Percentiles rank a stretch among this genome's conserved stretches.
Evolutionary conservation across 92 coral and sea anemone species (phyloP).

Genomic region (Epizoanthus rinbou): DNA sequence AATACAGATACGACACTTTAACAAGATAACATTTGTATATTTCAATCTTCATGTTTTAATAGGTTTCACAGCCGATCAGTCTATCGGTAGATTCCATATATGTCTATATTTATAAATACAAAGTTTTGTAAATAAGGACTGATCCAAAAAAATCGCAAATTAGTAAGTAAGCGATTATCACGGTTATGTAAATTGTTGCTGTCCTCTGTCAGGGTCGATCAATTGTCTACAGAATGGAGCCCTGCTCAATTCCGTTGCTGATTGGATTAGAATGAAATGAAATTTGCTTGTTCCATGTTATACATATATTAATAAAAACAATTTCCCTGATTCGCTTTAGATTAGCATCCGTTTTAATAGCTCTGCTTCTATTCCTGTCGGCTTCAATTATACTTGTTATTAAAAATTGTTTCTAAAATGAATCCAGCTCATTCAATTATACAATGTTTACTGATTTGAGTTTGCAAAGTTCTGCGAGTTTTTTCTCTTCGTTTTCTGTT

Average conservation of each 20-base stretch:
- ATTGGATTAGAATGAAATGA: background rate
- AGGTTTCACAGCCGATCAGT: too few species aligned
- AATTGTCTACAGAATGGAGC: background rate
- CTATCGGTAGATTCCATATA: too few species aligned
- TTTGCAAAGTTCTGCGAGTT: background rate
- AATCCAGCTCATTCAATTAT: conserved; percentile 6
- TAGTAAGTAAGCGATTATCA: too few species aligned
- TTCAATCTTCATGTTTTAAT: too few species aligned
- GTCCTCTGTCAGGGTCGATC: background rate
- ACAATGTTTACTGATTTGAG: background rate
- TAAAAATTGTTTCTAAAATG: background rate
- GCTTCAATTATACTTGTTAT: conserved; percentile 3
- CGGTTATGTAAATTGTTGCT: too few species aligned
- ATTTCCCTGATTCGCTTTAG: background rate
- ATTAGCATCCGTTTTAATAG: conserved; percentile 5
- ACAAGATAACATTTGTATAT: too few species aligned
- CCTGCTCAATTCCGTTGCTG: background rate
- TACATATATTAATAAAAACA: background rate
- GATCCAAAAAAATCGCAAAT: too few species aligned
- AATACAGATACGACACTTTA: too few species aligned
- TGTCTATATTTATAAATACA: too few species aligned
- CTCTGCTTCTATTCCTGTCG: background rate
- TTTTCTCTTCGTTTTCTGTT: background rate
- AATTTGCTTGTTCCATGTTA: background rate
- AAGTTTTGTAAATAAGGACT: too few species aligned